phyloP scores from a whole-genome alignment of 2,797 vertebrate genomes.

The Enteromius anoplus region DNA sequence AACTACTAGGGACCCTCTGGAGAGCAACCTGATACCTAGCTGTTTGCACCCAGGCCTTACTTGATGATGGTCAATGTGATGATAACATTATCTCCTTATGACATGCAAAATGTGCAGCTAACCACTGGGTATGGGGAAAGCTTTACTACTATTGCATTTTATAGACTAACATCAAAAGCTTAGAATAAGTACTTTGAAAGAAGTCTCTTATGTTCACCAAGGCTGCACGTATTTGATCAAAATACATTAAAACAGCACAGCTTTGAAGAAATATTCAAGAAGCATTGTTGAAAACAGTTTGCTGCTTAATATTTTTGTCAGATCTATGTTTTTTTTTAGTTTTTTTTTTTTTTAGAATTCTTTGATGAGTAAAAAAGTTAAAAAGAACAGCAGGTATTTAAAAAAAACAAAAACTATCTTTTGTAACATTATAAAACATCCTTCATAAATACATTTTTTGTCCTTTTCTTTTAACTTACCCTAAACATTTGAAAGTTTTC shows the following conservation, averaged over 20 bases:
- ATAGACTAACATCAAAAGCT: not conserved
- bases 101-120: slow-evolving; percentile 14
- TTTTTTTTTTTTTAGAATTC: not conserved
- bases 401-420: not conserved
- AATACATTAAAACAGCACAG: not conserved
- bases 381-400: not conserved
- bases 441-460: not conserved
- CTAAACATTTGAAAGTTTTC: not conserved
- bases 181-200: not conserved
- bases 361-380: not conserved
- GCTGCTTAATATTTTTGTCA: not conserved
- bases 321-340: not conserved
- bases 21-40: not conserved
- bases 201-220: not conserved
- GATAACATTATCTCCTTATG: not conserved
- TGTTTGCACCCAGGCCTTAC: slow-evolving; percentile 9
- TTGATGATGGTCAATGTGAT: slow-evolving; percentile 30
- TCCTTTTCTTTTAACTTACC: not conserved
- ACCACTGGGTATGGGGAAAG: not conserved
- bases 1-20: slow-evolving; percentile 69
- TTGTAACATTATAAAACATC: not conserved
- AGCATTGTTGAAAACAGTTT: not conserved
- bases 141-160: not conserved
- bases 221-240: not conserved
- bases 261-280: not conserved